Percentiles rank a stretch among this genome's conserved stretches.
Evolutionary conservation across 2,797 vertebrate genomes (phyloP).

Genomic region (Brachymystax lenok): DNA sequence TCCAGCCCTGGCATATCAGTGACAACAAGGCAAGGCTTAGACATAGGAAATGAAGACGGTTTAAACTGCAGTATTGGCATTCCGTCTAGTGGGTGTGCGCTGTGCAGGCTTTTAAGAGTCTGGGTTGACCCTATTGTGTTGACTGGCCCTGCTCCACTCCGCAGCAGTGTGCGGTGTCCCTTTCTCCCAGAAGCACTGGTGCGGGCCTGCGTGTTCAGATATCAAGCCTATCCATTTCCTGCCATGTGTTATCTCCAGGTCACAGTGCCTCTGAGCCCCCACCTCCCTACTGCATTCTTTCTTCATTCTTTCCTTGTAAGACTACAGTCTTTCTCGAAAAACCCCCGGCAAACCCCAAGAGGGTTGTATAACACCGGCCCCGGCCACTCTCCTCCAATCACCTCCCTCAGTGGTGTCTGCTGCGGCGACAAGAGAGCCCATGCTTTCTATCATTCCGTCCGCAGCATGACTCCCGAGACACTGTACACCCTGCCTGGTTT

Average conservation of each 20-base stretch:
- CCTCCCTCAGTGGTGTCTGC: constrained; percentile 50
- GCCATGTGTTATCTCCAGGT: constrained; percentile 73
- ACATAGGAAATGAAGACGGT: constrained; percentile 64
- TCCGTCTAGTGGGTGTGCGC: constrained; percentile 51
- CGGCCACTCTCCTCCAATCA: constrained; percentile 46
- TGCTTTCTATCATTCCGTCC: constrained; percentile 64
- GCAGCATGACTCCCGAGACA: constrained; percentile 39
- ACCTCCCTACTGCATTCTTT: not conserved
- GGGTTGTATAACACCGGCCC: constrained; percentile 51
- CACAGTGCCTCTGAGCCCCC: constrained; percentile 45
- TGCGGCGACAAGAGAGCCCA: constrained; percentile 54
- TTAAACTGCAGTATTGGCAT: constrained; percentile 66
- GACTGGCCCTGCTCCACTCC: constrained; percentile 36
- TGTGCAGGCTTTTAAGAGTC: not conserved
- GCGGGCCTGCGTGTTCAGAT: constrained; percentile 71
- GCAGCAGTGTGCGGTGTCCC: constrained; percentile 27
- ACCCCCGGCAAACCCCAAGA: constrained; percentile 18
- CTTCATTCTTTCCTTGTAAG: constrained; percentile 55
- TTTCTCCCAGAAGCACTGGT: constrained; percentile 60
- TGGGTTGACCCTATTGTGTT: constrained; percentile 3
- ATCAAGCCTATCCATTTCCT: constrained; percentile 77
- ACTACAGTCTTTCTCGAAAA: not conserved
- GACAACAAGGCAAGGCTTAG: constrained; percentile 49
- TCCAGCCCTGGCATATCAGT: constrained; percentile 9
- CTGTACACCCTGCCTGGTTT: constrained; percentile 40